Conservation (phyloP, 2,888 invertebrate species). For the Lithophane ornitopus region DNA sequence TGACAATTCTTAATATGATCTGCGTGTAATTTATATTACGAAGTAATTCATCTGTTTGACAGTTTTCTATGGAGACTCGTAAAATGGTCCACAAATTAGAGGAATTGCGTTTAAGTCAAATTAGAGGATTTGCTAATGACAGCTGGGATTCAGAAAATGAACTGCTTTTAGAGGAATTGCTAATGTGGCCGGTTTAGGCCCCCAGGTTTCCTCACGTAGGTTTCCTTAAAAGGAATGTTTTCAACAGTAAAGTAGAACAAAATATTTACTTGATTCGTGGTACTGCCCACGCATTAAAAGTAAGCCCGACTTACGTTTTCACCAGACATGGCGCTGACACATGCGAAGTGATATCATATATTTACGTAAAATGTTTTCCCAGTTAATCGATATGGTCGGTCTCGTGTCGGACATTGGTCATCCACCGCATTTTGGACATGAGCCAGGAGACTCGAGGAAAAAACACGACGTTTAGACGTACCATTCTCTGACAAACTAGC, state of each 20-base stretch:
- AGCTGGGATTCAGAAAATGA: too few relatives aligned
- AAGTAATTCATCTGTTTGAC: too few relatives aligned
- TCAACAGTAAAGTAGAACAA: background rate
- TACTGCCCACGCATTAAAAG: conserved; percentile 3
- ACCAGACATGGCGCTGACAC: conserved; percentile 6
- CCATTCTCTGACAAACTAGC: conserved; percentile 38
- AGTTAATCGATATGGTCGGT: conserved; percentile 48
- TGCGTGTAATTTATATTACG: too few relatives aligned
- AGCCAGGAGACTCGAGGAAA: conserved; percentile 53
- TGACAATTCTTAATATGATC: too few relatives aligned
- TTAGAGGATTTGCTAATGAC: too few relatives aligned
- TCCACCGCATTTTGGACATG: conserved; percentile 48
- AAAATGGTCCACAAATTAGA: too few relatives aligned
- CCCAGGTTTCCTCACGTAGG: too few relatives aligned
- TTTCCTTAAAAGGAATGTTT: too few relatives aligned
- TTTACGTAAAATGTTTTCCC: conserved; percentile 36
- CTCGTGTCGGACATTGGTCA: conserved; percentile 58
- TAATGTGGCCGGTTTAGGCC: too few relatives aligned
- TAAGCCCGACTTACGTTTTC: background rate
- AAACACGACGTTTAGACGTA: conserved; percentile 52
- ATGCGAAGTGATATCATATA: conserved; percentile 34
- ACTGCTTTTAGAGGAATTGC: too few relatives aligned
- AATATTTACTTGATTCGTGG: background rate
- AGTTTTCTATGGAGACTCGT: too few relatives aligned
- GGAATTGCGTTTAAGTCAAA: too few relatives aligned